Base-by-base conservation (phyloP, 2,797 vertebrate species). In the Prunella strophiata region DNA sequence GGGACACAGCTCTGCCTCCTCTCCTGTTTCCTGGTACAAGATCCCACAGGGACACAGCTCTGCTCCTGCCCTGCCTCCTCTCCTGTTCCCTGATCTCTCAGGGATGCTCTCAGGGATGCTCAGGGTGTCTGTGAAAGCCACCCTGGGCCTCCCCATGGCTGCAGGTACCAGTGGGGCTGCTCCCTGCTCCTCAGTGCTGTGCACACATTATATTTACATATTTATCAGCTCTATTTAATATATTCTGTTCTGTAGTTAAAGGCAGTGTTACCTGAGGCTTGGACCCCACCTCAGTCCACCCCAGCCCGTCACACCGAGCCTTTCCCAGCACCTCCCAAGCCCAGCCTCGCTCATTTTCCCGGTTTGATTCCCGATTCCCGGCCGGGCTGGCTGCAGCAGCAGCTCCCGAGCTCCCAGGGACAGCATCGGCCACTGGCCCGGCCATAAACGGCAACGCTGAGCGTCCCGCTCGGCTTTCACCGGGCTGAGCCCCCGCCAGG, bases 111-210 rank as follows among this genome's bases (percentile, higher is more conserved):
- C 59, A 14, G 48, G 1, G 29, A 21, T 10, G n/a, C 9, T 7
- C 34, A 5, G 7, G 27, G 34, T 25, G 54, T 2, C 51, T n/a
- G 2, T 20, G 54, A 30, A 12, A 90, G 48, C 26, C 65, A 9
- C 42, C 1, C 55, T 1, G 3, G 9, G 65, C 83, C 65, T 30
- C 15, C 34, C 68, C 72, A 22, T 3, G 30, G 68, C 68, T 42
- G 2, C 22, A 25, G 65, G 34, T 1, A 3, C 12, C 74, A 10
- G 25, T 0, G 2, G 8, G 63, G 62, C 78, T 30, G 4, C 58
- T 30, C 86, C 9, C 2, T 32, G 11, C 22, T 48, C 47, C 91
- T 16, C 43, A 12, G 32, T 2, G 51, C 62, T 32, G 10, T 7
- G 74, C 58, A 7, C 1, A 7, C 47, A 1, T 59, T 7, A 5